phyloP scores from a whole-genome alignment of 2,888 invertebrate genomes.

The Phengaris arion region DNA sequence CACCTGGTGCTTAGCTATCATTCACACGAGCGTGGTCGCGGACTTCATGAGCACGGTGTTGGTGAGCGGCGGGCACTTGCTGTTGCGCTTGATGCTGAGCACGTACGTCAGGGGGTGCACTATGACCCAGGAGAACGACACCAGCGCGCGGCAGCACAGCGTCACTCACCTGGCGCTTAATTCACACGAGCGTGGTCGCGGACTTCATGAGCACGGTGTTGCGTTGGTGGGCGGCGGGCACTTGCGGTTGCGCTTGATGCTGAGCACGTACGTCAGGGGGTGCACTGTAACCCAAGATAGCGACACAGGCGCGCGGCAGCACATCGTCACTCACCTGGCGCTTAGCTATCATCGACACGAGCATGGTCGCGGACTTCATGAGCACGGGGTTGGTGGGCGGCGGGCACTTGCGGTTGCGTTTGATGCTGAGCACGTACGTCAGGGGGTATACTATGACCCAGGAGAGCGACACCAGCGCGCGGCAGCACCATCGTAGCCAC shows the following conservation, averaged over 20 bases:
- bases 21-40: slow-evolving; percentile 83
- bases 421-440: slow-evolving; percentile 70
- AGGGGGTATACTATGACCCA: slow-evolving; percentile 78
- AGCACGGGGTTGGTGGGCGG: slow-evolving; percentile 84
- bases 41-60: slow-evolving; percentile 84
- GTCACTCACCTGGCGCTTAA: slow-evolving; percentile 81
- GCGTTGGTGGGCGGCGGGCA: slow-evolving; percentile 84
- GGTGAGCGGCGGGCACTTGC: slow-evolving; percentile 82
- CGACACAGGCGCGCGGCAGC: slow-evolving; percentile 75
- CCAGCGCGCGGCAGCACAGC: slow-evolving; percentile 65
- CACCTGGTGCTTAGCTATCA: slow-evolving; percentile 86
- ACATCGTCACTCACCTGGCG: slow-evolving; percentile 76
- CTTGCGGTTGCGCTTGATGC: slow-evolving; percentile 77
- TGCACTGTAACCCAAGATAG: slow-evolving; percentile 78
- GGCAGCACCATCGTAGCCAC: slow-evolving; percentile 75
- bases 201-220: slow-evolving; percentile 84
- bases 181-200: slow-evolving; percentile 83
- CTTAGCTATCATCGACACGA: slow-evolving; percentile 85
- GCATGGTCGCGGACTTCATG: slow-evolving; percentile 82
- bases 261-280: slow-evolving; percentile 69
- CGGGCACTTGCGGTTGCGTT: slow-evolving; percentile 80
- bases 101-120: slow-evolving; percentile 73
- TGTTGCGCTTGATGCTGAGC: slow-evolving; percentile 75
- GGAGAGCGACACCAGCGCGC: slow-evolving; percentile 79
- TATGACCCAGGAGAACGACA: slow-evolving; percentile 79